phyloP scores from a whole-genome alignment of 2,113 vertebrate species.

The Nycticebus coucang region DNA sequence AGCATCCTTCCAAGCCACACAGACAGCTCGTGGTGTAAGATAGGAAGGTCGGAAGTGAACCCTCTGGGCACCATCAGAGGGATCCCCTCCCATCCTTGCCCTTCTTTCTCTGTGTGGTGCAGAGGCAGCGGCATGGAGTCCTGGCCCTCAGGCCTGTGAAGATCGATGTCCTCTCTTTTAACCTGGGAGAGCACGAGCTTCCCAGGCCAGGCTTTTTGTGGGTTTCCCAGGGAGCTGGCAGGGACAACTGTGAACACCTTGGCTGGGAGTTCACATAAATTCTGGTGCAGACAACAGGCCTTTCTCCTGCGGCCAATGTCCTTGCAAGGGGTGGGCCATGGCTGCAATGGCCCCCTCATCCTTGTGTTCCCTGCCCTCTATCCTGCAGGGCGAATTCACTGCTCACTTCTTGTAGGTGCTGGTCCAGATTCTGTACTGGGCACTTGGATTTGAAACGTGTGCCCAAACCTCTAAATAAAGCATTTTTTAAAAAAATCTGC shows the following conservation, averaged over 20 bases:
- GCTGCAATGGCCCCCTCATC: not conserved
- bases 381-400: fast-evolving
- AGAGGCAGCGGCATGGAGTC: too few relatives aligned
- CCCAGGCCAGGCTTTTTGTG: not conserved
- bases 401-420: fast-evolving
- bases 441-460: not conserved
- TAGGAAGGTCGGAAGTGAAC: not conserved
- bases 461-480: not conserved
- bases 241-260: not conserved
- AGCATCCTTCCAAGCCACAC: not conserved
- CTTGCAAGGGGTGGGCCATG: not conserved
- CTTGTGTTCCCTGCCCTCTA: too few relatives aligned
- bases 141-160: not conserved
- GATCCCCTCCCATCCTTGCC: too few relatives aligned
- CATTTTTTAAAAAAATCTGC: constrained; percentile 1
- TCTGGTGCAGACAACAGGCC: not conserved
- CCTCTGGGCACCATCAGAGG: not conserved
- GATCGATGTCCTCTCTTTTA: not conserved
- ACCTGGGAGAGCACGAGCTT: not conserved
- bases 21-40: not conserved
- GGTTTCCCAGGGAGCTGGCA: not conserved
- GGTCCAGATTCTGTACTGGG: not conserved
- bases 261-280: not conserved
- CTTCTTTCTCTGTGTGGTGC: too few relatives aligned
- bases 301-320: not conserved